Percentiles rank a stretch among this genome's conserved stretches.
Evolutionary conservation across 2,888 invertebrate species (phyloP).

Genomic region (Zygothrica quintamaculata): DNA sequence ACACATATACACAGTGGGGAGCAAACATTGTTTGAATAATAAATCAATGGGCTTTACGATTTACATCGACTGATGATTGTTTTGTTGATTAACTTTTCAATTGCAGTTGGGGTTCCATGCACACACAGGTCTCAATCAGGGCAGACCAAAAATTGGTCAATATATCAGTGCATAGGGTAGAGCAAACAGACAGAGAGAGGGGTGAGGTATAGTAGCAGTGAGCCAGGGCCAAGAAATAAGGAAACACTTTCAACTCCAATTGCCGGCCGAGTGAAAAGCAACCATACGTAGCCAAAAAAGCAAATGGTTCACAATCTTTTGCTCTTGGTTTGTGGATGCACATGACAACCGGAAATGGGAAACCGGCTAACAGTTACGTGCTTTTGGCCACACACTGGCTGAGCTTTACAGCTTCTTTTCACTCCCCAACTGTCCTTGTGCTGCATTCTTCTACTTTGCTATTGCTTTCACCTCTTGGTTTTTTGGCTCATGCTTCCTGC

Average conservation of each 20-base stretch:
- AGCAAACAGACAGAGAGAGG: background rate
- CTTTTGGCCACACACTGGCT: slow-evolving; percentile 65
- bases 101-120: slow-evolving; percentile 42
- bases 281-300: slow-evolving; percentile 28
- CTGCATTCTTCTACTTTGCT: slow-evolving; percentile 1
- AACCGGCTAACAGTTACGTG: slow-evolving; percentile 74
- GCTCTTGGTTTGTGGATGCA: slow-evolving; percentile 68
- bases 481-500: slow-evolving; percentile 41
- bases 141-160: slow-evolving; percentile 51
- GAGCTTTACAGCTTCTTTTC: slow-evolving; percentile 24
- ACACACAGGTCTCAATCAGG: slow-evolving; percentile 45
- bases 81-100: slow-evolving; percentile 65
- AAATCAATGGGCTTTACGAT: slow-evolving; percentile 61
- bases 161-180: slow-evolving; percentile 31
- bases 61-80: slow-evolving; percentile 57
- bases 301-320: slow-evolving; percentile 67
- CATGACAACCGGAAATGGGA: slow-evolving; percentile 77
- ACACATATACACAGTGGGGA: slow-evolving; percentile 10
- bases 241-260: slow-evolving; percentile 30
- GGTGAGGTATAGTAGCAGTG: background rate
- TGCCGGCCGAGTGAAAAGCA: slow-evolving; percentile 37
- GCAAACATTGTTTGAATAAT: slow-evolving; percentile 66
- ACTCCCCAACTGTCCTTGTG: background rate
- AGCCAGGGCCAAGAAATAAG: background rate
- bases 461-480: slow-evolving; percentile 11